Evolutionary conservation across 1,140 invertebrate species (phyloP).

Genomic region (Chymomyza costata): DNA sequence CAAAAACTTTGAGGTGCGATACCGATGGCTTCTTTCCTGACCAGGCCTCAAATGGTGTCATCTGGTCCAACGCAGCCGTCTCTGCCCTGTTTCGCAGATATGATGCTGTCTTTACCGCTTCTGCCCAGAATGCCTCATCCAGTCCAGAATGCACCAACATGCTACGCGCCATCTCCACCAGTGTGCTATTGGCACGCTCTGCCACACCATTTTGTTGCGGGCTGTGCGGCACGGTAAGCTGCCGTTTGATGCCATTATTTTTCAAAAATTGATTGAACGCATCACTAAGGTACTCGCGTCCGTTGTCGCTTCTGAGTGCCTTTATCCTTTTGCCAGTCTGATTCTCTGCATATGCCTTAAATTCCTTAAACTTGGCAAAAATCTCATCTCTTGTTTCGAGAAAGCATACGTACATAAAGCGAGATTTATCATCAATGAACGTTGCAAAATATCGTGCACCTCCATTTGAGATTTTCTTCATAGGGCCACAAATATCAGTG

Average conservation of each 20-base stretch:
- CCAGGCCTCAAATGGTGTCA: constrained; percentile 72
- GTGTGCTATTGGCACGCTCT: constrained; percentile 53
- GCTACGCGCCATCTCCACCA: constrained; percentile 52
- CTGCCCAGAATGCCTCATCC: constrained; percentile 37
- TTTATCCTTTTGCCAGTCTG: constrained; percentile 50
- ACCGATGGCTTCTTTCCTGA: constrained; percentile 58
- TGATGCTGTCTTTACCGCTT: constrained; percentile 35
- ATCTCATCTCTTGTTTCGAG: constrained; percentile 58
- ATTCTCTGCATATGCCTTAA: constrained; percentile 53
- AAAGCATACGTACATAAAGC: constrained; percentile 49
- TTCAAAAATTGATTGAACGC: constrained; percentile 42
- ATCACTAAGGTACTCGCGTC: constrained; percentile 44
- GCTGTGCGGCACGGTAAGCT: constrained; percentile 47
- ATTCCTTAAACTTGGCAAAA: constrained; percentile 39
- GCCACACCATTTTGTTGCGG: constrained; percentile 67
- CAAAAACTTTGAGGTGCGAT: constrained; percentile 63
- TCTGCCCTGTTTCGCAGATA: constrained; percentile 35
- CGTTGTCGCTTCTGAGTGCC: no score
- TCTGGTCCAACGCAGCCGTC: constrained; percentile 21
- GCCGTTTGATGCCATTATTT: constrained; percentile 27
- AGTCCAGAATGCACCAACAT: constrained; percentile 70
- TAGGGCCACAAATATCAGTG: constrained; percentile 74
- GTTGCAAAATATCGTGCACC: constrained; percentile 49
- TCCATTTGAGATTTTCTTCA: constrained; percentile 44
- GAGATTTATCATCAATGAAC: constrained; percentile 63